phyloP scores from a whole-genome alignment of 2,113 vertebrate genomes.

The Crotalus helleri region DNA sequence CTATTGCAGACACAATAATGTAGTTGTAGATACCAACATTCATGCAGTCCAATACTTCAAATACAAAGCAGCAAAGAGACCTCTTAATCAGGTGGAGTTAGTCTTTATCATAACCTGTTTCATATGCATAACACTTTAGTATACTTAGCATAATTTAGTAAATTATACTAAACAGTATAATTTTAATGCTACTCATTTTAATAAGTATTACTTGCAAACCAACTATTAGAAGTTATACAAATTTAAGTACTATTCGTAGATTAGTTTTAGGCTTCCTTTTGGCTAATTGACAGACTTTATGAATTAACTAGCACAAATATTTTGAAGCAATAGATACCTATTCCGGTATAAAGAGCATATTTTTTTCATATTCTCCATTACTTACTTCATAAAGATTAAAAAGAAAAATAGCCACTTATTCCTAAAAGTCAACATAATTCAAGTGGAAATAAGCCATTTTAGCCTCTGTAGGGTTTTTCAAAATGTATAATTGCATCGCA shows the following conservation, averaged over 20 bases:
- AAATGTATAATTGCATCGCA: constrained; percentile 27
- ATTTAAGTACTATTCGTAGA: constrained; percentile 49
- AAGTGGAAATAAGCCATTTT: background rate
- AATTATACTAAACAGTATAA: background rate
- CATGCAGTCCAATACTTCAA: background rate
- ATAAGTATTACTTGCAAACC: constrained; percentile 39
- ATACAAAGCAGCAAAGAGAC: background rate
- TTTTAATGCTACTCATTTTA: constrained; percentile 60
- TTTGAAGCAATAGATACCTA: constrained; percentile 34
- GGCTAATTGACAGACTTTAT: constrained; percentile 7
- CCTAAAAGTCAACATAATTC: background rate
- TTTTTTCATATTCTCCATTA: background rate
- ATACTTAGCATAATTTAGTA: constrained; percentile 41
- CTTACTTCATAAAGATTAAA: background rate
- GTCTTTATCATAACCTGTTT: constrained; percentile 24
- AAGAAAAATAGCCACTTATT: background rate
- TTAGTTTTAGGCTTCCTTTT: constrained; percentile 28
- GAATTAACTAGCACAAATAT: constrained; percentile 35
- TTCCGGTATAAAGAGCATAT: constrained; percentile 3
- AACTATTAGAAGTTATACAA: constrained; percentile 42
- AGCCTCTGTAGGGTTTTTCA: constrained; percentile 17
- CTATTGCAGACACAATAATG: background rate
- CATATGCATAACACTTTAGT: constrained; percentile 16
- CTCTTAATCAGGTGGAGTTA: background rate
- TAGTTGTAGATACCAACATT: background rate